phyloP scores from a whole-genome alignment of 2,888 invertebrate species.

The Gerris lacustris region DNA sequence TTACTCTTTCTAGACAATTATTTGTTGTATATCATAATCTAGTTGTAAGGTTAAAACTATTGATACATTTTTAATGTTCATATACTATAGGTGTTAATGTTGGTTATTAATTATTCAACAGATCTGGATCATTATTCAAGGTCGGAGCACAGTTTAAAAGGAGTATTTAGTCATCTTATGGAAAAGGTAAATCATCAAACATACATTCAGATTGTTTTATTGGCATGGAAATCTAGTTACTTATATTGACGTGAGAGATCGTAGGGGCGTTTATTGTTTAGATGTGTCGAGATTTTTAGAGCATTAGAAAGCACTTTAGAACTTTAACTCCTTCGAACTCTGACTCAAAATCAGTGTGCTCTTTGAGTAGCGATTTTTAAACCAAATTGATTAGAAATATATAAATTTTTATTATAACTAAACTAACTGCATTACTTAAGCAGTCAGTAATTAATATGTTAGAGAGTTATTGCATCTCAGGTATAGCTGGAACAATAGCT shows the following conservation, averaged over 20 bases:
- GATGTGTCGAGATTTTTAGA: background rate
- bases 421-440: too few relatives aligned
- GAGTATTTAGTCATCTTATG: conserved; percentile 37
- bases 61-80: too few relatives aligned
- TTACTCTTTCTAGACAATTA: too few relatives aligned
- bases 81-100: background rate
- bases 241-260: background rate
- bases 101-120: background rate
- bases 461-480: too few relatives aligned
- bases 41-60: too few relatives aligned
- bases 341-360: background rate
- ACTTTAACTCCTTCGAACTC: conserved; percentile 3
- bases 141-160: conserved; percentile 28
- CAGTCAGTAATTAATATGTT: too few relatives aligned
- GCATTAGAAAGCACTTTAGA: background rate
- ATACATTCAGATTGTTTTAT: background rate
- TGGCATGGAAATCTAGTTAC: background rate
- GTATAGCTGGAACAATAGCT: too few relatives aligned
- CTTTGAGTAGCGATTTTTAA: background rate
- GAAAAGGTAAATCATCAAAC: conserved; percentile 34
- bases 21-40: too few relatives aligned
- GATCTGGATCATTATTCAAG: conserved; percentile 20
- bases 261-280: background rate
- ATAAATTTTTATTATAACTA: too few relatives aligned
- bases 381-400: too few relatives aligned